Evolutionary conservation across 2,888 invertebrate genomes (phyloP).

Genomic region (Melinaea marsaeus): DNA sequence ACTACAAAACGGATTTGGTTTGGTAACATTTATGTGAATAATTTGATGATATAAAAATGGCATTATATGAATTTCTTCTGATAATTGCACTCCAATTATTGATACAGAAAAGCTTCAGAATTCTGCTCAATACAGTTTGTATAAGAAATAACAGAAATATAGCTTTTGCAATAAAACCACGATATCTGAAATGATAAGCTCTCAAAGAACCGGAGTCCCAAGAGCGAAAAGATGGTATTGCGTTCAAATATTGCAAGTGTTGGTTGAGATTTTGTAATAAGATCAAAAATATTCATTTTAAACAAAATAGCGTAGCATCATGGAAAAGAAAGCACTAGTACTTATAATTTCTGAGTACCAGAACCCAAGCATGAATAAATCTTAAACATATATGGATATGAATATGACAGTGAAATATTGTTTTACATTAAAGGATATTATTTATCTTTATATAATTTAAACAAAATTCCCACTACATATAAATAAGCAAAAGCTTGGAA

Average conservation of each 20-base stretch:
- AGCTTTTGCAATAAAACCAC: slow-evolving; percentile 4
- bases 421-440: too few species aligned
- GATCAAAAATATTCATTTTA: not conserved
- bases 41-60: not conserved
- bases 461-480: not conserved
- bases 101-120: not conserved
- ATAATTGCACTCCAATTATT: too few species aligned
- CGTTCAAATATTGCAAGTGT: slow-evolving; percentile 11
- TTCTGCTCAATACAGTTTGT: slow-evolving; percentile 1
- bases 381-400: too few species aligned
- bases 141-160: slow-evolving; percentile 5
- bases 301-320: not conserved
- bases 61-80: slow-evolving; percentile 6
- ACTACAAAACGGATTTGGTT: too few species aligned
- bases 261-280: slow-evolving; percentile 9
- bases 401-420: too few species aligned
- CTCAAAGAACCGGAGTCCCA: slow-evolving; percentile 6
- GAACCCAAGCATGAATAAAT: too few species aligned
- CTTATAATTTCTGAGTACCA: too few species aligned
- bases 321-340: not conserved
- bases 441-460: too few species aligned
- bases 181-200: not conserved
- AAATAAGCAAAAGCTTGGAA: not conserved
- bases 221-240: slow-evolving; percentile 4
- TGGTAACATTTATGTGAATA: not conserved